Percentiles rank a stretch among this genome's conserved stretches.
Conservation (phyloP, 2,113 vertebrate genomes). For the Pyrgilauda ruficollis region DNA sequence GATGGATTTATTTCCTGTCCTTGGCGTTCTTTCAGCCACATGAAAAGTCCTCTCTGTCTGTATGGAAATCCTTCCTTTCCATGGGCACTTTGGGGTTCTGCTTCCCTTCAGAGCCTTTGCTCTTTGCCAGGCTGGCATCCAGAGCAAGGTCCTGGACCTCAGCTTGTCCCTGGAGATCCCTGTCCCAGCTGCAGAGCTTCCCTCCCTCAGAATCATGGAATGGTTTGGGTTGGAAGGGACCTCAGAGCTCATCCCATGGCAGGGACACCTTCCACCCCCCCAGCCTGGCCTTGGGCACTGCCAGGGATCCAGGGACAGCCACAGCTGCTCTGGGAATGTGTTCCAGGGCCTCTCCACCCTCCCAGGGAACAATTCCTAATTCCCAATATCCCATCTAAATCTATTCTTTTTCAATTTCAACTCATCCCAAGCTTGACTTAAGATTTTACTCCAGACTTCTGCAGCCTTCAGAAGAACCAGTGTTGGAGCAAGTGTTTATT, state of each 20-base stretch:
- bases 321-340: accelerated
- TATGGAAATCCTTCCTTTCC: neutral
- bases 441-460: constrained; percentile 12
- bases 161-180: neutral
- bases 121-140: neutral
- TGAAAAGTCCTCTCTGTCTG: neutral
- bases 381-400: neutral
- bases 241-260: neutral
- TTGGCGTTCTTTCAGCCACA: neutral
- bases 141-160: accelerated
- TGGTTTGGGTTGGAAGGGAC: neutral
- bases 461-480: constrained; percentile 24
- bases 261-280: accelerated
- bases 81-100: neutral
- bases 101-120: neutral
- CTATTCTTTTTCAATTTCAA: neutral
- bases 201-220: neutral
- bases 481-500: constrained; percentile 75
- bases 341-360: neutral
- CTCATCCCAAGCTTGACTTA: neutral
- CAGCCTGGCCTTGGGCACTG: accelerated
- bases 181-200: neutral
- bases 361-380: neutral
- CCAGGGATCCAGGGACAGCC: neutral
- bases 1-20: neutral